Base-by-base conservation (phyloP, 1,140 invertebrate genomes). In the Zaprionus africanus region DNA sequence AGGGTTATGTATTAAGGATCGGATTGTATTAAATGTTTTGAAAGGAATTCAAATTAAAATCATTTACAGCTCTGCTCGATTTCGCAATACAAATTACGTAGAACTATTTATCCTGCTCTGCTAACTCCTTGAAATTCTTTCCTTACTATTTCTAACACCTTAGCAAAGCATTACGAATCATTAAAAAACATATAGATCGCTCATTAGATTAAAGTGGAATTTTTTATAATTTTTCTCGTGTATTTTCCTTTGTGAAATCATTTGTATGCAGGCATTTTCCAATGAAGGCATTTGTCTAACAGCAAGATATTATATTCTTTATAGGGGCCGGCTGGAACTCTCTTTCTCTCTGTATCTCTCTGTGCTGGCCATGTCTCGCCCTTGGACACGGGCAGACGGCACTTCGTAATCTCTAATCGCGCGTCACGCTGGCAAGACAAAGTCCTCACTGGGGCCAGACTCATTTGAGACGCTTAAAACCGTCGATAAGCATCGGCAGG, bases 361-460 rank as follows among this genome's bases (percentile, higher is more conserved):
- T 43, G 15, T 17, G 41, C 34, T 78, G 75, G 69, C 79, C 74
- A 58, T 58, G 53, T 78, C 60, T 71, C 36, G 46, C 54, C 26
- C 46, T 73, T 79, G 76, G 63, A 34, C 63, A 28, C 49, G 63
- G n/a, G n/a, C 34, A 61, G 60, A 63, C 31, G 24, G 28, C 41
- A 51, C n/a, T n/a, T 19, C 26, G 74, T 84, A 88, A 87, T 88
- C 84, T 88, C 84, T 88, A 88, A 88, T 88, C 84, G 85, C 68
- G 58, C 85, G 84, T 88, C 84, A 88, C 84, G 85, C 84, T 88
- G 84, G 58, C 82, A 79, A 58, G 46, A 49, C 53, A 49, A 43
- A 76, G 77, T 79, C 71, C 76, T 78, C 69, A 78, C 73, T 76
- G 74, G 61, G 62, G 69, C 68, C 68, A 53, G 58, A 73, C 81